Percentiles rank a stretch among this genome's conserved stretches.
Evolutionary conservation across 2,888 invertebrate genomes (phyloP).

Genomic region (Latheticus oryzae): DNA sequence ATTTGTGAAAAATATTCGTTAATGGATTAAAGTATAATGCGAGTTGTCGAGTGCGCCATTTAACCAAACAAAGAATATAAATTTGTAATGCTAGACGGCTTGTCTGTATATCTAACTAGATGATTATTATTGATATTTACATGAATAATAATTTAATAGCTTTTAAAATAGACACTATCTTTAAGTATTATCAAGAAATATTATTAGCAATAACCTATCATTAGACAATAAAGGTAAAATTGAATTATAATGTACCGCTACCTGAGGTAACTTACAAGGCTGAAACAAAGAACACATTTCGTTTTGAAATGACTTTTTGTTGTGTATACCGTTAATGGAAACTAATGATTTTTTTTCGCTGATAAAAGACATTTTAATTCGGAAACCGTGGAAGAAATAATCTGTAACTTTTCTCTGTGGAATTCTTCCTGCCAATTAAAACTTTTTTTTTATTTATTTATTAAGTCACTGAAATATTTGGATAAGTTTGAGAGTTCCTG

Average conservation of each 20-base stretch:
- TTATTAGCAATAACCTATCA: constrained; percentile 13
- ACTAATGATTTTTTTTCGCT: constrained; percentile 15
- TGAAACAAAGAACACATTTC: constrained; percentile 16
- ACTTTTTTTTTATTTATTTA: constrained; percentile 14
- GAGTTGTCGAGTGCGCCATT: constrained; percentile 20
- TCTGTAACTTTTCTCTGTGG: constrained; percentile 14
- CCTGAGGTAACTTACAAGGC: constrained; percentile 5
- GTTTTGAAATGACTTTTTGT: constrained; percentile 21
- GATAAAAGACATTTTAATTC: constrained; percentile 24
- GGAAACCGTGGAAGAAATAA: constrained; percentile 18
- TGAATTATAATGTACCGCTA: constrained; percentile 26
- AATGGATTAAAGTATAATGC: constrained; percentile 25
- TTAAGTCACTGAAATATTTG: constrained; percentile 22
- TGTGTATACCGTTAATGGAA: constrained; percentile 19
- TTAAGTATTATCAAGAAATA: constrained; percentile 12
- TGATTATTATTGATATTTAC: constrained; percentile 21
- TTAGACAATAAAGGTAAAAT: constrained; percentile 15
- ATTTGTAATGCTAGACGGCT: constrained; percentile 26
- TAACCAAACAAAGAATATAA: constrained; percentile 22
- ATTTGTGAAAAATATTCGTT: constrained; percentile 8
- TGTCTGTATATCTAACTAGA: constrained; percentile 23
- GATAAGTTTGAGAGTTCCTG: constrained; percentile 25
- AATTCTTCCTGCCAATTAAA: constrained; percentile 31
- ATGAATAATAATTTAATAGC: constrained; percentile 27
- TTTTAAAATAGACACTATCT: constrained; percentile 11